Percentiles rank a stretch among this genome's conserved stretches.
Conservation (phyloP, 2,113 vertebrate species). For the Corydoras sp. region DNA sequence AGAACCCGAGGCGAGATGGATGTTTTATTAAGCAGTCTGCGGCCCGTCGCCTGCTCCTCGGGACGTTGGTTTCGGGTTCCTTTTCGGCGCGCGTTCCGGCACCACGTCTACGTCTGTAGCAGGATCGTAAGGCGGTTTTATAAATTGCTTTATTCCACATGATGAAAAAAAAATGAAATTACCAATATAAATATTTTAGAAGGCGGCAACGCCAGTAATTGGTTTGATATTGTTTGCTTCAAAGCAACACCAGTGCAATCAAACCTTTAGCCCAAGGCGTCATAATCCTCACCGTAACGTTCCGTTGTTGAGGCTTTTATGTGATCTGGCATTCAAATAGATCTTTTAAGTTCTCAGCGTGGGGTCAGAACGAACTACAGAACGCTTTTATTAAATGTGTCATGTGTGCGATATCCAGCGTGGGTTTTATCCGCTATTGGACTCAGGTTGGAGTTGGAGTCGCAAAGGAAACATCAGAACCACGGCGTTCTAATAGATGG, state of each 20-base stretch:
- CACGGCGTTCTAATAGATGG: no score
- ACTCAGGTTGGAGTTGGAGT: no score
- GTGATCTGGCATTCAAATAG: no score
- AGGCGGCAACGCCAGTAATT: slow-evolving; percentile 16
- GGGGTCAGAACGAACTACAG: no score
- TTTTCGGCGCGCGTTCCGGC: slow-evolving; percentile 7
- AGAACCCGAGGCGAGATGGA: slow-evolving; percentile 19
- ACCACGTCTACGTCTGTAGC: background rate
- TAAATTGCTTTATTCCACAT: slow-evolving; percentile 17
- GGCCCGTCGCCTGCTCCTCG: slow-evolving; percentile 13
- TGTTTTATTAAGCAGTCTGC: slow-evolving; percentile 37
- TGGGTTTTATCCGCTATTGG: no score
- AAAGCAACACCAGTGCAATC: slow-evolving; percentile 4
- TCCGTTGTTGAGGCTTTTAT: background rate
- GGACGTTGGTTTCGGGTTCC: slow-evolving; percentile 31
- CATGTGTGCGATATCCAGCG: no score
- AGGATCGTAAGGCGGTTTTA: background rate
- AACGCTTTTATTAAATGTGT: no score
- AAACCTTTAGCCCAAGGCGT: background rate
- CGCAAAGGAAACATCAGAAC: no score
- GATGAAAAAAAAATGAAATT: slow-evolving; percentile 11
- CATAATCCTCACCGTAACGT: background rate
- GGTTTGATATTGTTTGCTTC: slow-evolving; percentile 31
- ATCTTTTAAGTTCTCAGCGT: no score
- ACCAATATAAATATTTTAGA: slow-evolving; percentile 30